Conservation (phyloP, 2,113 vertebrate genomes). For the Xenopus tropicalis region DNA sequence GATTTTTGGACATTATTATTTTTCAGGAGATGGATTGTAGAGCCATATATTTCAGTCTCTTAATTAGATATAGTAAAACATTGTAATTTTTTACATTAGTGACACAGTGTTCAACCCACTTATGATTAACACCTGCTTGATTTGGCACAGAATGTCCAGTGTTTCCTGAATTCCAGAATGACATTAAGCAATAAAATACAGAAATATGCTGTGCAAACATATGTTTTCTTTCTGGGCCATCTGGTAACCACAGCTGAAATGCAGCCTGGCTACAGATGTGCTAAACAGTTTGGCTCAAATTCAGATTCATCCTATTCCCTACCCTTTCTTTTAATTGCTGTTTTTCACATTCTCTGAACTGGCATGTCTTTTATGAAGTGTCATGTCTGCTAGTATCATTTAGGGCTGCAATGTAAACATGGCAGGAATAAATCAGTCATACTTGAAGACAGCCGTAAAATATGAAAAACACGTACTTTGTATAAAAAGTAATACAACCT, state of each 20-base stretch:
- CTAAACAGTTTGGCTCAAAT: slow-evolving; percentile 45
- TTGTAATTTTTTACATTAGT: slow-evolving; percentile 46
- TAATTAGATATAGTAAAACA: slow-evolving; percentile 46
- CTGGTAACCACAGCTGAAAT: slow-evolving; percentile 45
- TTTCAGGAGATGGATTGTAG: slow-evolving; percentile 22
- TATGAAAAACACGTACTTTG: not conserved
- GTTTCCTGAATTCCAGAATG: slow-evolving; percentile 46
- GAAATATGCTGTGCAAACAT: slow-evolving; percentile 46
- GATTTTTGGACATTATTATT: slow-evolving; percentile 38
- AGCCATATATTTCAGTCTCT: slow-evolving; percentile 43
- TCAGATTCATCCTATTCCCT: slow-evolving; percentile 44
- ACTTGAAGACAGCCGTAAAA: not conserved
- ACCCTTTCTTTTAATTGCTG: slow-evolving; percentile 39
- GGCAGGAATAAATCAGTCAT: slow-evolving; percentile 24
- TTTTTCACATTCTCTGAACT: slow-evolving; percentile 37
- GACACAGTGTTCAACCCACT: slow-evolving; percentile 44
- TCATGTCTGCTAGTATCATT: slow-evolving; percentile 42
- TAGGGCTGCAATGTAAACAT: slow-evolving; percentile 31
- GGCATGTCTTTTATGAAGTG: slow-evolving; percentile 43
- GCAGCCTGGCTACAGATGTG: slow-evolving; percentile 45
- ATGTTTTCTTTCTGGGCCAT: slow-evolving; percentile 44
- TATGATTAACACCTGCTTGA: slow-evolving; percentile 46
- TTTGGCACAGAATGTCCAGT: slow-evolving; percentile 44
- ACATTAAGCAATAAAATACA: slow-evolving; percentile 47
- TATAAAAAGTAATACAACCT: not conserved